phyloP scores from a whole-genome alignment of 2,888 invertebrate species.

The Hemistola chrysoprasaria region DNA sequence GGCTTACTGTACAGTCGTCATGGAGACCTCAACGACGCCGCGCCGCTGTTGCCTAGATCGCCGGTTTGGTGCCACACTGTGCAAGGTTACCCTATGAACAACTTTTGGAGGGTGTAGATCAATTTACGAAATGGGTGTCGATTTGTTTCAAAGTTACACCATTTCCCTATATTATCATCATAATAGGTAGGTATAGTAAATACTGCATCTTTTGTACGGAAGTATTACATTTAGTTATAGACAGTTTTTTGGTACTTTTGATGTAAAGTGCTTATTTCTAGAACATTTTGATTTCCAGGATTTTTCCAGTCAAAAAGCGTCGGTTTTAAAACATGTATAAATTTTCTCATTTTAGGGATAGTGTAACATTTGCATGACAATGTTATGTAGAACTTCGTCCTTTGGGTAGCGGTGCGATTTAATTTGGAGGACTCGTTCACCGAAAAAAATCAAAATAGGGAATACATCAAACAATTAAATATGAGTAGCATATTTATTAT shows the following conservation, averaged over 20 bases:
- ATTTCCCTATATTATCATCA: slow-evolving; percentile 6
- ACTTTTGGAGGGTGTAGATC: slow-evolving; percentile 40
- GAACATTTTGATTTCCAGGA: too few relatives aligned
- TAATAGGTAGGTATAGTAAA: neutral
- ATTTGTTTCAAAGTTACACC: slow-evolving; percentile 29
- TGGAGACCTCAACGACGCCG: slow-evolving; percentile 52
- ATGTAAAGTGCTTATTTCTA: too few relatives aligned
- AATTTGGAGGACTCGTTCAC: too few relatives aligned
- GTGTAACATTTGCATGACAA: too few relatives aligned
- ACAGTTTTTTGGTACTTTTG: neutral
- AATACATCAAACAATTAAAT: slow-evolving; percentile 1
- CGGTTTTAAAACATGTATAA: too few relatives aligned
- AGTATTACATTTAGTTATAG: neutral
- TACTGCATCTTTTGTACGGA: too few relatives aligned
- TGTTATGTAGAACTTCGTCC: too few relatives aligned
- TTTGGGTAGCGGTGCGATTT: too few relatives aligned
- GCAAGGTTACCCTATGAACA: slow-evolving; percentile 40
- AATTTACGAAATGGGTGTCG: slow-evolving; percentile 39
- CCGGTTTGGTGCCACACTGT: slow-evolving; percentile 46
- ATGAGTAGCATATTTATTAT: slow-evolving; percentile 9
- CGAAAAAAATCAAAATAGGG: too few relatives aligned
- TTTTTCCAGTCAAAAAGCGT: too few relatives aligned
- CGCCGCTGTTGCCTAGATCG: slow-evolving; percentile 50
- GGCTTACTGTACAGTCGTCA: slow-evolving; percentile 46
- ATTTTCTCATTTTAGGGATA: too few relatives aligned